phyloP scores from a whole-genome alignment of 2,888 invertebrate species.

The Cephalotes varians region DNA sequence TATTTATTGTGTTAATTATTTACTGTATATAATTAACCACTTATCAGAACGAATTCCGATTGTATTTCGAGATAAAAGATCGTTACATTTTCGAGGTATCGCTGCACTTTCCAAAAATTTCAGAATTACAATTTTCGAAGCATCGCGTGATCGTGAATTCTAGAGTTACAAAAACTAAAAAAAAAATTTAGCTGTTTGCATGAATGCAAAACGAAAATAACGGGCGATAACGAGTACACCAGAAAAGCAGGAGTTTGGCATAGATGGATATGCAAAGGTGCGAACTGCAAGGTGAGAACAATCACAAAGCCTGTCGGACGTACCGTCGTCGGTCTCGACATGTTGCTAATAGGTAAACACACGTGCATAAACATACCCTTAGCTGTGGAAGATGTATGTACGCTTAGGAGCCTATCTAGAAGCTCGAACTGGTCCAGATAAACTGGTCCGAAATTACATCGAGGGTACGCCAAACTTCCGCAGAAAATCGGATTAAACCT shows the following conservation, averaged over 20 bases:
- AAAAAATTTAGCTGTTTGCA: neutral
- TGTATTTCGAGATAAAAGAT: neutral
- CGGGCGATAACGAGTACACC: neutral
- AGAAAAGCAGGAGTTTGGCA: slow-evolving; percentile 26
- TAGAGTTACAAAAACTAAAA: neutral
- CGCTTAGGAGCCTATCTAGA: slow-evolving; percentile 40
- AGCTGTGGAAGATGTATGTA: slow-evolving; percentile 40
- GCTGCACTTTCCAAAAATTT: neutral
- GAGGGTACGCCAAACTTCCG: slow-evolving; percentile 38
- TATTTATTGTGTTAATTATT: neutral
- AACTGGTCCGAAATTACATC: slow-evolving; percentile 61
- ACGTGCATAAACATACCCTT: slow-evolving; percentile 65
- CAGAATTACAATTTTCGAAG: neutral
- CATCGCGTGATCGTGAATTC: neutral
- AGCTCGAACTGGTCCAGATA: slow-evolving; percentile 58
- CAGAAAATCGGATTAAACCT: slow-evolving; percentile 22
- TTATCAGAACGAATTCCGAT: neutral
- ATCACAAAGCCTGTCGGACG: slow-evolving; percentile 47
- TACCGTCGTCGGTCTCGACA: slow-evolving; percentile 30
- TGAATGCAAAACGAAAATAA: neutral
- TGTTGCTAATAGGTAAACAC: slow-evolving; percentile 70
- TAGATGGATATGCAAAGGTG: slow-evolving; percentile 38
- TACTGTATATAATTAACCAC: neutral
- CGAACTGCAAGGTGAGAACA: slow-evolving; percentile 38
- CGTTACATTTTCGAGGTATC: neutral